Base-by-base conservation (phyloP, 2,797 vertebrate genomes). In the Pangasius macronema region DNA sequence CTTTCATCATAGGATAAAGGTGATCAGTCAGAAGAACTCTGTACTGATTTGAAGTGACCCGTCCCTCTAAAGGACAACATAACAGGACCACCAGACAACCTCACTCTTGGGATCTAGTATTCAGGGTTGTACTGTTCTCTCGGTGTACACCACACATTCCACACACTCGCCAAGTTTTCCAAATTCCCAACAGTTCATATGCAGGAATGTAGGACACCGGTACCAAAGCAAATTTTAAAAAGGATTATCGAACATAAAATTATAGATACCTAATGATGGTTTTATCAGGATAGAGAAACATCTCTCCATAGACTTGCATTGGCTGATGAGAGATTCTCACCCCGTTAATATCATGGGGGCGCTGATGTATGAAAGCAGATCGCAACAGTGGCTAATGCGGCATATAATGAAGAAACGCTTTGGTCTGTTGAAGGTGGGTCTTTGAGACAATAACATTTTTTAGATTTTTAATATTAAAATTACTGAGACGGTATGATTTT, bases 361-460 rank as follows among this genome's bases (percentile, higher is more conserved):
- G 0, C n/a, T 83, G 63, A 83, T 83, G 82, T 83, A 53, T 83
- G 46, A 83, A 68, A 67, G 63, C 3, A 82, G 81, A 82, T 49
- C 16, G 61, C 81, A 67, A 67, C 61, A 82, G 61, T 49, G 63
- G 63, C 18, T 83, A 83, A 83, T 83, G 63, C 20, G 20, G 82
- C 63, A 83, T 27, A 68, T 83, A 83, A 68, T 83, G 63, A 83
- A 68, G 46, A 68, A 83, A 83, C 24, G 63, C 30, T 83, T 83
- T 83, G 82, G 82, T 83, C 82, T 86, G 77, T 36, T 81, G 63
- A 86, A 36, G 6, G 68, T 75, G 84, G n/a, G 39, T 77, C 46
- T 83, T 63, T 83, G 63, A 51, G 82, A 83, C 18, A 68, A 51
- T 68, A 83, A 63, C 20, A 61, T 61, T 81, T 11, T 39, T 27